Percentiles rank a stretch among this genome's conserved stretches.
Evolutionary conservation across 2,888 invertebrate species (phyloP).

Genomic region (Drosophila hamatofila): DNA sequence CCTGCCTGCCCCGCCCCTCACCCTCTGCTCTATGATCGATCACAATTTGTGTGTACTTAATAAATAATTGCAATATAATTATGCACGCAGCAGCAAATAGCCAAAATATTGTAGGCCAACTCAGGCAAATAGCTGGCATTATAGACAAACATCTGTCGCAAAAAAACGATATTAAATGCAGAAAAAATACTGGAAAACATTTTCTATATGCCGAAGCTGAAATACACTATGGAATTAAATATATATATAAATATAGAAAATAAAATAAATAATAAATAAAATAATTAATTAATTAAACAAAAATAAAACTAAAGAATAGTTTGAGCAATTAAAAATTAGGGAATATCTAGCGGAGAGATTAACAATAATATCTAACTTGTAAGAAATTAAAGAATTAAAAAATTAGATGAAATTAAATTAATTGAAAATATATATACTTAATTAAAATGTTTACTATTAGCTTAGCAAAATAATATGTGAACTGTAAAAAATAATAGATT

Average conservation of each 20-base stretch:
- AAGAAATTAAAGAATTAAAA: no score
- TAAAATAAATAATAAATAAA: neutral
- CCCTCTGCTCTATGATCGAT: constrained; percentile 65
- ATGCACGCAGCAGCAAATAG: constrained; percentile 69
- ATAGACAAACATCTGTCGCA: constrained; percentile 76
- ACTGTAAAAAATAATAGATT: no score
- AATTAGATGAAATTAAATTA: no score
- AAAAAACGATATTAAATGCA: constrained; percentile 50
- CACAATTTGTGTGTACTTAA: constrained; percentile 79
- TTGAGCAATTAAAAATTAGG: no score
- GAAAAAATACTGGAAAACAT: neutral
- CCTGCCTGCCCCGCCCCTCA: constrained; percentile 9
- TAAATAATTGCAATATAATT: constrained; percentile 82
- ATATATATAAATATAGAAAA: neutral
- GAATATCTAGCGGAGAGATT: no score
- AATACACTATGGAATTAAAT: constrained; percentile 39
- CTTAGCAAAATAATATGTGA: no score
- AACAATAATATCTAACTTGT: no score
- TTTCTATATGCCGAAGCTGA: neutral
- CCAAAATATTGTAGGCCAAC: constrained; percentile 64
- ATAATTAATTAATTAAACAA: neutral
- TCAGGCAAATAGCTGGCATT: constrained; percentile 31
- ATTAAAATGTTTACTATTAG: no score
- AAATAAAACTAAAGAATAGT: no score
- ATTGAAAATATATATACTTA: no score